Evolutionary conservation across 2,113 vertebrate species (phyloP).

Genomic region (Seriola rivoliana): DNA sequence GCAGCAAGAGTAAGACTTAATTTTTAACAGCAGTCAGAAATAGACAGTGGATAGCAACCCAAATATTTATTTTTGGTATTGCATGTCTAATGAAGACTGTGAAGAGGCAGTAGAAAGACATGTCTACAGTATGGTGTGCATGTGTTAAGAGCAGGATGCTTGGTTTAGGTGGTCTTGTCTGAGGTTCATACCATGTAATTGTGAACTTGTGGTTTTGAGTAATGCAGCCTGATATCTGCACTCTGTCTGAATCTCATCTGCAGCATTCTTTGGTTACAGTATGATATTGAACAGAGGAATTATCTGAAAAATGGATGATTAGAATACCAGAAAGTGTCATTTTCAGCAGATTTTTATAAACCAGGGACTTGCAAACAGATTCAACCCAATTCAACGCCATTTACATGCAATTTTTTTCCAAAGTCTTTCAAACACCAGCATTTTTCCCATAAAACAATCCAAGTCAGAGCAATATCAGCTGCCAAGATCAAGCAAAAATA

Average conservation of each 20-base stretch:
- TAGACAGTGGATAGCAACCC: neutral
- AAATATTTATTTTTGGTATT: neutral
- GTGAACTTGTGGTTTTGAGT: constrained; percentile 39
- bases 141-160: neutral
- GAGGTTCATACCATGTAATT: constrained; percentile 28
- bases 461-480: neutral
- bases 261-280: neutral
- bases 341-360: neutral
- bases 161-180: constrained; percentile 7
- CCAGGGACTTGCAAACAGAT: neutral
- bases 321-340: neutral
- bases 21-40: neutral
- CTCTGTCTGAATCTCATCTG: neutral
- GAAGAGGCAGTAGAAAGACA: constrained; percentile 19
- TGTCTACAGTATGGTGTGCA: neutral
- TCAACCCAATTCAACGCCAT: neutral
- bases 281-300: neutral
- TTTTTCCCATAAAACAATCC: neutral
- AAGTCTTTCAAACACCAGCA: neutral
- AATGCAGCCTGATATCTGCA: constrained; percentile 1
- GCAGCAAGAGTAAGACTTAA: too few relatives aligned
- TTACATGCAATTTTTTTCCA: neutral
- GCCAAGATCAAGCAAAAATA: neutral
- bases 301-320: neutral
- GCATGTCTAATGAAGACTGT: neutral